These are phyloP conservation scores for Aleiodes alternator DNA, from an alignment of 2,888 invertebrate genomes.

Conservation along the genomic window DNA sequence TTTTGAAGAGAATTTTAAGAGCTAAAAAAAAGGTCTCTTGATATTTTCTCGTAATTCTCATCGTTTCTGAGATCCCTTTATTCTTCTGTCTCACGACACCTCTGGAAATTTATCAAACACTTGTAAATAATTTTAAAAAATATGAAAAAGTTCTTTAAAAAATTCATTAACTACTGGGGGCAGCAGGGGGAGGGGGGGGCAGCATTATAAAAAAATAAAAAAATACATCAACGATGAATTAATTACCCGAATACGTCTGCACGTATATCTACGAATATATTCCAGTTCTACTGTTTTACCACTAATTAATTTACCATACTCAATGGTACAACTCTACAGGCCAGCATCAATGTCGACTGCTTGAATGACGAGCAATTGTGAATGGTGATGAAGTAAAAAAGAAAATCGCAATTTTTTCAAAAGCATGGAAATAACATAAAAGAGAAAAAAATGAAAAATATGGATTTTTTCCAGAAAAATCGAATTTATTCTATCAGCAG, in stretches of 20 bases:
- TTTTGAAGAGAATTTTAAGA: too few relatives aligned
- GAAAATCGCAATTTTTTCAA: too few relatives aligned
- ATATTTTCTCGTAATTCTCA: neutral
- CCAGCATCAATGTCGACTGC: constrained; percentile 2
- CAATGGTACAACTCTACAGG: neutral
- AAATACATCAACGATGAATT: neutral
- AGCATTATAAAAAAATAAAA: neutral
- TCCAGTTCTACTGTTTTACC: neutral
- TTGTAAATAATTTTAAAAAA: neutral
- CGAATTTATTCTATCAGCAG: too few relatives aligned
- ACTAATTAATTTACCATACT: neutral
- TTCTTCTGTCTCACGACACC: neutral
- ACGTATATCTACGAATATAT: neutral
- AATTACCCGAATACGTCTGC: neutral
- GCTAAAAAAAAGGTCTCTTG: too few relatives aligned
- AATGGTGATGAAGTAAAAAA: too few relatives aligned
- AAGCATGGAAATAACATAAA: too few relatives aligned
- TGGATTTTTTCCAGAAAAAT: too few relatives aligned
- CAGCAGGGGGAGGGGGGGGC: too few relatives aligned
- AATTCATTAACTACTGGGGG: neutral
- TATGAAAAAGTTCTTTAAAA: neutral
- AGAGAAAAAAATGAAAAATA: too few relatives aligned
- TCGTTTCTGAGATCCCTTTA: neutral
- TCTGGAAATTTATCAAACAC: too few relatives aligned
- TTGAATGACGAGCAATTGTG: neutral